A percentile compares a stretch with the other conserved stretches of the same genome.
Conservation (phyloP, 2,113 vertebrate species). For the Plotosus lineatus region DNA sequence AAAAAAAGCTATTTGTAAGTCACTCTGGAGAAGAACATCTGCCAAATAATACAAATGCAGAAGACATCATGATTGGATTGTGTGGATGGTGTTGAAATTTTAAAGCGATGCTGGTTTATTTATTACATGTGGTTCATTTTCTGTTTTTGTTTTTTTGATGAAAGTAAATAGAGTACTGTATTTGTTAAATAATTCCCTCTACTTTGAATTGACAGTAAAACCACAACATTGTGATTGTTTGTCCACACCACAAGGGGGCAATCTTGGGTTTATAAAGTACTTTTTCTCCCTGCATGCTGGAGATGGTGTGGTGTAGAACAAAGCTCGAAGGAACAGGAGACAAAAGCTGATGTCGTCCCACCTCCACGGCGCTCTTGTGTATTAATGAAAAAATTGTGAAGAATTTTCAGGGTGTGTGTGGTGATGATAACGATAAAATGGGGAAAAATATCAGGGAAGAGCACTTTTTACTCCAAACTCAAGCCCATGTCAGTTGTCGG, state of each 20-base stretch:
- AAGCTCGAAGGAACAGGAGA: slow-evolving; percentile 20
- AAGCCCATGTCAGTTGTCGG: not conserved
- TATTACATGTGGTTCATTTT: no score
- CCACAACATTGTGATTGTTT: slow-evolving; percentile 46
- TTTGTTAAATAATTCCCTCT: not conserved
- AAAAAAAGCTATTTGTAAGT: no score
- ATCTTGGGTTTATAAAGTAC: slow-evolving; percentile 29
- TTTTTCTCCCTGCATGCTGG: not conserved
- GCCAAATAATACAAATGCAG: not conserved
- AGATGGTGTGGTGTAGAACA: not conserved
- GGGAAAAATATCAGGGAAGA: not conserved
- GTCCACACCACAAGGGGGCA: slow-evolving; percentile 65
- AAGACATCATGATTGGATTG: not conserved
- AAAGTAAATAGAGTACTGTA: not conserved
- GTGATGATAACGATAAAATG: slow-evolving; percentile 1
- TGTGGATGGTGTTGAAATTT: not conserved
- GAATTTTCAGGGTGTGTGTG: slow-evolving; percentile 12
- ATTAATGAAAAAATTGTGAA: not conserved
- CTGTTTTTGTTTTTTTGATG: no score
- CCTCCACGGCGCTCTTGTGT: not conserved
- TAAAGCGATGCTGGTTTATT: not conserved
- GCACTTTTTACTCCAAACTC: not conserved
- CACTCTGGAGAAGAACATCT: no score
- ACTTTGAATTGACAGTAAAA: not conserved
- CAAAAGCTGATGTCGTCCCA: slow-evolving; percentile 35